phyloP scores from a whole-genome alignment of 2,113 vertebrate genomes.

The Siniperca knerii region DNA sequence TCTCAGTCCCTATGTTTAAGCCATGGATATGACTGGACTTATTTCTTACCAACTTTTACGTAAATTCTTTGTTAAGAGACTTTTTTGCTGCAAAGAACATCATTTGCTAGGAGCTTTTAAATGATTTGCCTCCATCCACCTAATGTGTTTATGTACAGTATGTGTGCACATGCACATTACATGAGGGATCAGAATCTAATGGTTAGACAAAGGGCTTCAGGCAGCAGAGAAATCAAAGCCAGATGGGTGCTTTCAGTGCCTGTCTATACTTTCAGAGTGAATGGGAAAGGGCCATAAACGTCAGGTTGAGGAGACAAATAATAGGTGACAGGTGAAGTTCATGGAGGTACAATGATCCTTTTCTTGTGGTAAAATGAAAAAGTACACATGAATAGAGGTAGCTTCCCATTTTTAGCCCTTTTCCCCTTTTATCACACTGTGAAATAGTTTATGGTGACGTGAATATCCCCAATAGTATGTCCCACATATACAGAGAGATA shows the following conservation, averaged over 20 bases:
- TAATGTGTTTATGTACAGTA: conserved; percentile 7
- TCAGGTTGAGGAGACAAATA: conserved; percentile 60
- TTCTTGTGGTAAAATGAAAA: conserved; percentile 35
- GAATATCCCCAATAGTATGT: neutral
- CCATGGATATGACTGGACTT: neutral
- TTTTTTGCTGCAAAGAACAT: neutral
- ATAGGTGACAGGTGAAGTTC: conserved; percentile 59
- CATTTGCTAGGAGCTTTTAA: conserved; percentile 15
- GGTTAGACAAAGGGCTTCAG: conserved; percentile 52
- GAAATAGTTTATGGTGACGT: conserved; percentile 29
- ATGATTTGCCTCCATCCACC: conserved; percentile 1
- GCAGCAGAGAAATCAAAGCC: conserved; percentile 64
- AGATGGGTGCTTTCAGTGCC: conserved; percentile 65
- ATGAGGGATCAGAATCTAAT: conserved; percentile 14
- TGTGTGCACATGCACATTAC: conserved; percentile 17
- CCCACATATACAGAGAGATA: neutral
- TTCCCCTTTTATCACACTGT: neutral
- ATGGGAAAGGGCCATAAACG: conserved; percentile 57
- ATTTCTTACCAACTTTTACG: neutral
- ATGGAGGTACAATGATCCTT: conserved; percentile 47
- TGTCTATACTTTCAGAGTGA: conserved; percentile 52
- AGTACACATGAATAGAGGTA: conserved; percentile 18
- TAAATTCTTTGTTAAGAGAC: neutral
- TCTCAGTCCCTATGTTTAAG: conserved; percentile 4
- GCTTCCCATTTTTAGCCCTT: conserved; percentile 12